Evolutionary conservation across 2,797 vertebrate species (phyloP).

Genomic region (Moxostoma hubbsi): DNA sequence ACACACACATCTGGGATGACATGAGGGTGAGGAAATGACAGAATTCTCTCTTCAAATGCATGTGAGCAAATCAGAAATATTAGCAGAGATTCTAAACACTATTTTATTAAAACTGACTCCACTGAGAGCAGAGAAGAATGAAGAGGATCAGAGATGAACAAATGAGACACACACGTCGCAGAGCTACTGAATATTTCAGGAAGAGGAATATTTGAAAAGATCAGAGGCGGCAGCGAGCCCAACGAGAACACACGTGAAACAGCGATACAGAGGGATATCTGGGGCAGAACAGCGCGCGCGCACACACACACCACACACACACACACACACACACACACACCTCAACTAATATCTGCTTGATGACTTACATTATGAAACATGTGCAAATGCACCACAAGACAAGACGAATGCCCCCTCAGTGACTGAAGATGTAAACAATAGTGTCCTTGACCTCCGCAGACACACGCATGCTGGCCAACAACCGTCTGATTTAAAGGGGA

Average conservation of each 20-base stretch:
- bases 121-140: not conserved
- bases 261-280: not conserved
- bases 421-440: not conserved
- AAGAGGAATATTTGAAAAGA: conserved; percentile 46
- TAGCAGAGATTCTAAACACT: too few relatives aligned
- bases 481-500: too few relatives aligned
- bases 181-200: conserved; percentile 47
- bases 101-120: too few relatives aligned
- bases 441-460: not conserved
- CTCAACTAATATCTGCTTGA: not conserved
- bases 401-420: too few relatives aligned
- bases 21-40: too few relatives aligned
- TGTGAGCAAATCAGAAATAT: too few relatives aligned
- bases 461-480: too few relatives aligned
- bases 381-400: not conserved
- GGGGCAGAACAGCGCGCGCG: not conserved
- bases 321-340: not conserved
- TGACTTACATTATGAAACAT: not conserved
- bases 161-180: too few relatives aligned
- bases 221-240: not conserved
- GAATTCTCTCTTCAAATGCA: too few relatives aligned
- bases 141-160: not conserved
- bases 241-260: not conserved
- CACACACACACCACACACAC: conserved; percentile 8
- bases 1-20: too few relatives aligned